phyloP scores from a whole-genome alignment of 2,888 invertebrate genomes.

The Proisotoma minuta region DNA sequence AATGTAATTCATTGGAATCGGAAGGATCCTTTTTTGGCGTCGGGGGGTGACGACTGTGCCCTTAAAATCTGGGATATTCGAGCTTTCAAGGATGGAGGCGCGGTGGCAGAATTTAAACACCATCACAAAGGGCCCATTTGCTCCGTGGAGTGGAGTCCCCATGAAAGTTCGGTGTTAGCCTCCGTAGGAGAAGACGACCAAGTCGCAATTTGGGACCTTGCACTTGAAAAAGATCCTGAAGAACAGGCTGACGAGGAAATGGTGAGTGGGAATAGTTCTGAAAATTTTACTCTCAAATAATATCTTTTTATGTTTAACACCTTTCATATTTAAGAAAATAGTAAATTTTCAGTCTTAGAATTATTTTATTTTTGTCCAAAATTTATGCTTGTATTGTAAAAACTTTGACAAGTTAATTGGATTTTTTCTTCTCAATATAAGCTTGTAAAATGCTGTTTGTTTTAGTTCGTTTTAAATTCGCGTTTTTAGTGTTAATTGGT shows the following conservation, averaged over 20 bases:
- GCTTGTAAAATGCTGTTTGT: conserved; percentile 2
- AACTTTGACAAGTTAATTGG: too few species aligned
- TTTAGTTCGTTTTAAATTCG: conserved; percentile 36
- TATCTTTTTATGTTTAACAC: too few species aligned
- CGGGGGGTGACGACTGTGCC: conserved; percentile 94
- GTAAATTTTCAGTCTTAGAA: too few species aligned
- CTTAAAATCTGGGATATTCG: conserved; percentile 94
- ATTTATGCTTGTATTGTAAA: too few species aligned
- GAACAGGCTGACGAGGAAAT: conserved; percentile 55
- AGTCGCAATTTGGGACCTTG: conserved; percentile 92
- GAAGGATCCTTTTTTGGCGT: conserved; percentile 82
- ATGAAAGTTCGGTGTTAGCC: conserved; percentile 87
- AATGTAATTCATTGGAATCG: conserved; percentile 98
- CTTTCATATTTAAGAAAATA: too few species aligned
- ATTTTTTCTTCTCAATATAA: too few species aligned
- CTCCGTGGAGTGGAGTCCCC: conserved; percentile 94
- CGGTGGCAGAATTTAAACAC: conserved; percentile 87
- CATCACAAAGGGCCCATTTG: conserved; percentile 86
- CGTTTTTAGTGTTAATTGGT: neutral
- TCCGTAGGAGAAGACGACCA: conserved; percentile 92
- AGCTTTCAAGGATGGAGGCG: conserved; percentile 54
- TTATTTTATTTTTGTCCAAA: too few species aligned
- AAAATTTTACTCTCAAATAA: too few species aligned
- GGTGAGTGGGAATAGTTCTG: conserved; percentile 49
- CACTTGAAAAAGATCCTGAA: conserved; percentile 51